Conservation (phyloP, 2,797 vertebrate genomes). For the Austrolebias charrua region DNA sequence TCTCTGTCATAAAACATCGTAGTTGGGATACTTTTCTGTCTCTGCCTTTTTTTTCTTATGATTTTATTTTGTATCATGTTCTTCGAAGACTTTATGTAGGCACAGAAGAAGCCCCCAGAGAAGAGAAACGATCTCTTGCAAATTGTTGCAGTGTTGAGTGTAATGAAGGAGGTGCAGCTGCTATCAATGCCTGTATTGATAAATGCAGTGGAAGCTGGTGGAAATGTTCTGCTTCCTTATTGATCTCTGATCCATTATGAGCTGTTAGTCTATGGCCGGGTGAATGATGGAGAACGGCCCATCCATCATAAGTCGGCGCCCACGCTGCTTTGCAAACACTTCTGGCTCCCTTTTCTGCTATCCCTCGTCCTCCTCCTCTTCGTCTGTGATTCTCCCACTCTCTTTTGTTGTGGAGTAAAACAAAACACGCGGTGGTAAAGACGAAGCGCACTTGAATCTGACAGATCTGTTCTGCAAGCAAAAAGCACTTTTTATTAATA, state of each 20-base stretch:
- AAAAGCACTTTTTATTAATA: slow-evolving; percentile 8
- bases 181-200: slow-evolving; percentile 68
- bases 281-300: slow-evolving; percentile 55
- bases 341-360: slow-evolving; percentile 31
- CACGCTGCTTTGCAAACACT: slow-evolving; percentile 37
- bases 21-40: slow-evolving; percentile 19
- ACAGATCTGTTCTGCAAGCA: slow-evolving; percentile 24
- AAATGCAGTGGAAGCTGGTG: slow-evolving; percentile 57
- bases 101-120: slow-evolving; percentile 26
- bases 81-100: slow-evolving; percentile 41
- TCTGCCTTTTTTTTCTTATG: slow-evolving; percentile 12
- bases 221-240: slow-evolving; percentile 67
- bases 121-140: slow-evolving; percentile 49
- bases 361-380: slow-evolving; percentile 15
- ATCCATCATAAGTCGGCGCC: slow-evolving; percentile 61
- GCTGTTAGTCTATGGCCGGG: slow-evolving; percentile 50
- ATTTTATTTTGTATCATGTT: slow-evolving; percentile 36
- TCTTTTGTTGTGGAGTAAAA: slow-evolving; percentile 21
- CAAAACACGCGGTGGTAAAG: slow-evolving; percentile 25
- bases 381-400: slow-evolving; percentile 23
- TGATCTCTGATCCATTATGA: slow-evolving; percentile 71
- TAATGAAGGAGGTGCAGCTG: slow-evolving; percentile 44
- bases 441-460: slow-evolving; percentile 20
- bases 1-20: slow-evolving; percentile 25
- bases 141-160: slow-evolving; percentile 52